Conservation (phyloP, 2,888 invertebrate genomes). For the Eurois occulta region DNA sequence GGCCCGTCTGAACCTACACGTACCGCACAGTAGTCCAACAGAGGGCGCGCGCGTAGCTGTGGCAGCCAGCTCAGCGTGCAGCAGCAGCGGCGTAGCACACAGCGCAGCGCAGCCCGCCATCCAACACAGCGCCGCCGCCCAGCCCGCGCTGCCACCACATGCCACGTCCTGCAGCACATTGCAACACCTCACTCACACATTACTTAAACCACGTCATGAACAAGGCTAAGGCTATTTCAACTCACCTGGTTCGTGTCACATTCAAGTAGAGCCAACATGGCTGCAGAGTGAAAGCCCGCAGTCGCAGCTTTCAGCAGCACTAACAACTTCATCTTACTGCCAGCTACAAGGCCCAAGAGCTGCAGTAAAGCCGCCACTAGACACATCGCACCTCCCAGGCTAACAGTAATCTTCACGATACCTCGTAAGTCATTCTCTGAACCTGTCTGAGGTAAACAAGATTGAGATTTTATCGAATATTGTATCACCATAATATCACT, state of each 20-base stretch:
- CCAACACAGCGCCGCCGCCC: constrained; percentile 93
- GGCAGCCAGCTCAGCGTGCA: constrained; percentile 92
- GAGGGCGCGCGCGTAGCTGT: constrained; percentile 92
- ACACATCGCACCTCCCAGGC: constrained; percentile 85
- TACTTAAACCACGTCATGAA: neutral
- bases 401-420: constrained; percentile 84
- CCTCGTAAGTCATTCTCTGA: constrained; percentile 84
- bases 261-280: constrained; percentile 81
- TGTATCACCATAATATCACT: neutral
- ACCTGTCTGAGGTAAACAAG: constrained; percentile 77
- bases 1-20: neutral
- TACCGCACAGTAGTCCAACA: constrained; percentile 92
- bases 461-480: neutral
- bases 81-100: constrained; percentile 92
- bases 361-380: constrained; percentile 83
- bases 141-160: constrained; percentile 91
- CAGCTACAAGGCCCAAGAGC: constrained; percentile 78
- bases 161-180: constrained; percentile 77
- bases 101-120: constrained; percentile 93
- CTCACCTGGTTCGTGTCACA: constrained; percentile 84
- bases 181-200: neutral
- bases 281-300: constrained; percentile 84
- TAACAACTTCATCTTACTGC: constrained; percentile 76
- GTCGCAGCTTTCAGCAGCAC: constrained; percentile 83
- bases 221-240: neutral